Percentiles rank a stretch among this genome's conserved stretches.
phyloP scores from a whole-genome alignment of 2,797 vertebrate species.

The Adrianichthys oophorus region DNA sequence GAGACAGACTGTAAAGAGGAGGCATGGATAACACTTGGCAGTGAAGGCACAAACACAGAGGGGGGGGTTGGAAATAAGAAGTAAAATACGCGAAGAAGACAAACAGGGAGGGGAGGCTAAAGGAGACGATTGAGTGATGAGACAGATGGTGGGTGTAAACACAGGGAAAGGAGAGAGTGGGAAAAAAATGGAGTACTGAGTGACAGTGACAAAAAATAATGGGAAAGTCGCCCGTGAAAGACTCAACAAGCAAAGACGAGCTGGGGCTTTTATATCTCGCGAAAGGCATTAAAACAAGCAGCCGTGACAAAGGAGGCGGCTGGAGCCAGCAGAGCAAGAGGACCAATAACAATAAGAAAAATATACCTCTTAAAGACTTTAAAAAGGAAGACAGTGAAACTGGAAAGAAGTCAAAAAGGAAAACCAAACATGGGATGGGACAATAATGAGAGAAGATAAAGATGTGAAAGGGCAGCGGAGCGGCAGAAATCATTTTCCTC shows the following conservation, averaged over 20 bases:
- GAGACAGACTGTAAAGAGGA: constrained; percentile 64
- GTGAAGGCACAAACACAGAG: constrained; percentile 54
- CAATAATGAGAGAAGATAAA: constrained; percentile 35
- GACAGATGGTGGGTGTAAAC: constrained; percentile 64
- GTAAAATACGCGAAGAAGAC: constrained; percentile 38
- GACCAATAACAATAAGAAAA: constrained; percentile 31
- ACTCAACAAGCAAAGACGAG: constrained; percentile 24
- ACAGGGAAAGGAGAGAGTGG: constrained; percentile 11
- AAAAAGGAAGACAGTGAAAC: not conserved
- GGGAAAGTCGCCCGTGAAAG: constrained; percentile 22
- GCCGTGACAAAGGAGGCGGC: constrained; percentile 45
- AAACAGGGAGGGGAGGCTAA: constrained; percentile 48
- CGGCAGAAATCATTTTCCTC: constrained; percentile 65
- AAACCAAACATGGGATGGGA: constrained; percentile 18
- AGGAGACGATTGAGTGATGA: constrained; percentile 51
- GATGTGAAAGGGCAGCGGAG: constrained; percentile 56
- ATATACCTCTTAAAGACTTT: constrained; percentile 8
- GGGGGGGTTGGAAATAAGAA: constrained; percentile 41
- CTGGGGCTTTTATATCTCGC: constrained; percentile 45
- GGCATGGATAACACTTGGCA: constrained; percentile 59
- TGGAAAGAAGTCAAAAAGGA: constrained; percentile 11
- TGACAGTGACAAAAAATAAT: constrained; percentile 29
- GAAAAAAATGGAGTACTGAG: constrained; percentile 9
- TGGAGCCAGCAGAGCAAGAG: constrained; percentile 24
- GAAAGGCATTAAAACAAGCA: constrained; percentile 53